phyloP scores from a whole-genome alignment of 2,888 invertebrate species.

The Spatulosminthurus flaviceps region DNA sequence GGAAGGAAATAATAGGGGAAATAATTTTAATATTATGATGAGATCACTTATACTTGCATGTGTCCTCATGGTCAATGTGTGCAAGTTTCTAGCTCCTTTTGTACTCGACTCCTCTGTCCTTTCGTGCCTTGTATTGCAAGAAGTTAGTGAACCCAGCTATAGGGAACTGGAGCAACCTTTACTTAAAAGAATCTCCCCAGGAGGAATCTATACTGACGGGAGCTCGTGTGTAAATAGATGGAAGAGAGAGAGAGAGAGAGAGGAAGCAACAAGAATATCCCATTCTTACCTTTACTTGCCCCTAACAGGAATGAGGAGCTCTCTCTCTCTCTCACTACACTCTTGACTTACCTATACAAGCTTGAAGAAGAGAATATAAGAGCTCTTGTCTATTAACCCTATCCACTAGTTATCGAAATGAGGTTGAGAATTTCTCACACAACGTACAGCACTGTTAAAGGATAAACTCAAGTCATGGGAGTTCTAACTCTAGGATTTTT shows the following conservation, averaged over 20 bases:
- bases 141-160: no score
- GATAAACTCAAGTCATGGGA: conserved; percentile 26
- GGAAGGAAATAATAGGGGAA: no score
- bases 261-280: not conserved
- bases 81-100: no score
- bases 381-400: conserved; percentile 27
- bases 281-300: not conserved
- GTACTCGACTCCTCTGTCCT: no score
- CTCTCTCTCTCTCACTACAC: conserved; percentile 10
- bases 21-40: no score
- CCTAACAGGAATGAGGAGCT: not conserved
- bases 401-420: not conserved
- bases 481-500: not conserved
- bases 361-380: not conserved
- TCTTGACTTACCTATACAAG: not conserved
- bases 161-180: not conserved
- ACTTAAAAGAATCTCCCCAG: not conserved
- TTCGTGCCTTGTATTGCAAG: no score
- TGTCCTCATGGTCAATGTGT: no score
- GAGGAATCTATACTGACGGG: not conserved
- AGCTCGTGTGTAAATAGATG: conserved; percentile 12
- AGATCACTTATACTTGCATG: no score
- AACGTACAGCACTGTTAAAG: conserved; percentile 19
- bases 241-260: not conserved
- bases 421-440: not conserved